Evolutionary conservation across 2,888 invertebrate species (phyloP).

Genomic region (Melitaea athalia): DNA sequence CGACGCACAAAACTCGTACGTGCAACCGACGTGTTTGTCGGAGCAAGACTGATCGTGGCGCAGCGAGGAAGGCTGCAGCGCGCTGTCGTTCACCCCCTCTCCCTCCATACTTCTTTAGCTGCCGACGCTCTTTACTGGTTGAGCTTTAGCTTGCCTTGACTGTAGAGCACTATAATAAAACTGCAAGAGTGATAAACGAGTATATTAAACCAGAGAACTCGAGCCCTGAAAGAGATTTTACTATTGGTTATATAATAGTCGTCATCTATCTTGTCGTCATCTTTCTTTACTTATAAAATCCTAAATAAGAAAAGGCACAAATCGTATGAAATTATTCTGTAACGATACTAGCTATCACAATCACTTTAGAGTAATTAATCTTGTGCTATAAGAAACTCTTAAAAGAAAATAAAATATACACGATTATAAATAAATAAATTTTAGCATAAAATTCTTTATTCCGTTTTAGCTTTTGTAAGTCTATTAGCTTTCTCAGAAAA

Average conservation of each 20-base stretch:
- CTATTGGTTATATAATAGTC: neutral
- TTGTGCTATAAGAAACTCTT: neutral
- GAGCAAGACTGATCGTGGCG: slow-evolving; percentile 73
- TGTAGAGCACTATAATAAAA: slow-evolving; percentile 56
- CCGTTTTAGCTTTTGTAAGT: slow-evolving; percentile 52
- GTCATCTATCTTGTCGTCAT: too few species aligned
- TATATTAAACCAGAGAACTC: slow-evolving; percentile 41
- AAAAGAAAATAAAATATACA: neutral
- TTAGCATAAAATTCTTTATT: slow-evolving; percentile 43
- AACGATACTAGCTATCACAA: neutral
- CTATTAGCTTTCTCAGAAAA: slow-evolving; percentile 53
- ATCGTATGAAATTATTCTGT: too few species aligned
- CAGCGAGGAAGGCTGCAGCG: slow-evolving; percentile 45
- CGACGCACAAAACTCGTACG: slow-evolving; percentile 68
- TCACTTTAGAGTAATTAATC: neutral
- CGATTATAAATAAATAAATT: slow-evolving; percentile 14
- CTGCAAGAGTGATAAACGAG: slow-evolving; percentile 63
- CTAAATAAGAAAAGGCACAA: too few species aligned
- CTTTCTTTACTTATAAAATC: neutral
- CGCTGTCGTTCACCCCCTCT: slow-evolving; percentile 48
- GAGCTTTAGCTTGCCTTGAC: slow-evolving; percentile 68
- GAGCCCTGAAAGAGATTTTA: neutral
- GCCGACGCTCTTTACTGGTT: slow-evolving; percentile 54
- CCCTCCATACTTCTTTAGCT: slow-evolving; percentile 43
- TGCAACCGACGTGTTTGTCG: slow-evolving; percentile 75